Percentiles rank a stretch among this genome's conserved stretches.
phyloP scores from a whole-genome alignment of 2,888 invertebrate species.

The Pyrocoelia pectoralis region DNA sequence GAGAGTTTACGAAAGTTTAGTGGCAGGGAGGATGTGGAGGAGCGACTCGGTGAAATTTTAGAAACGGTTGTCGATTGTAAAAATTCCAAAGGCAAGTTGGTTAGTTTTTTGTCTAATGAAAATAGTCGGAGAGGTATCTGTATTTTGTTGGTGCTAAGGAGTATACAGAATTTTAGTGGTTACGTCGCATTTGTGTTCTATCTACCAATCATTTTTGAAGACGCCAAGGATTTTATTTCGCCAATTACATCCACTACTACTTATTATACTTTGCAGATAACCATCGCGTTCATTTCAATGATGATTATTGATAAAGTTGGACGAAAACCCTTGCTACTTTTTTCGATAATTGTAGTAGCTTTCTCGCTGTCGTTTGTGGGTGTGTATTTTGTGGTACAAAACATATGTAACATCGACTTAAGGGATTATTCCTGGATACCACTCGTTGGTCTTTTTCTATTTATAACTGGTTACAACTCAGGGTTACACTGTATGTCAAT shows the following conservation, averaged over 20 bases:
- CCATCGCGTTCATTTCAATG: slow-evolving; percentile 65
- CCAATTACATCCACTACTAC: slow-evolving; percentile 61
- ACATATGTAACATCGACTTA: slow-evolving; percentile 32
- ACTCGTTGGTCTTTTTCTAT: slow-evolving; percentile 56
- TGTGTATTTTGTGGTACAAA: slow-evolving; percentile 48
- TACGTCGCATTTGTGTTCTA: slow-evolving; percentile 68
- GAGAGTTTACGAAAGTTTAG: slow-evolving; percentile 65
- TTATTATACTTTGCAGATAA: slow-evolving; percentile 62
- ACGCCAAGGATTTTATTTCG: slow-evolving; percentile 51
- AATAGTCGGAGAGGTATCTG: slow-evolving; percentile 61
- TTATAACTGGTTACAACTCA: slow-evolving; percentile 59
- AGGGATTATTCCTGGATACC: slow-evolving; percentile 55
- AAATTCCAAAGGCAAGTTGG: not conserved
- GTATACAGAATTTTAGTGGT: slow-evolving; percentile 68
- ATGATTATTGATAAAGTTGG: slow-evolving; percentile 69
- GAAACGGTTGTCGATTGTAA: not conserved
- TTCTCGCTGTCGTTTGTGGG: slow-evolving; percentile 54
- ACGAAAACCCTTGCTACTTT: slow-evolving; percentile 66
- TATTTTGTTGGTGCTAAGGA: slow-evolving; percentile 67
- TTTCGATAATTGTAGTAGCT: slow-evolving; percentile 59
- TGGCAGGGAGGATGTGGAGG: slow-evolving; percentile 61
- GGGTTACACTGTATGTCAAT: slow-evolving; percentile 62
- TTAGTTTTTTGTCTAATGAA: not conserved
- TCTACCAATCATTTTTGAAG: slow-evolving; percentile 67
- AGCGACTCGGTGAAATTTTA: slow-evolving; percentile 46